phyloP scores from a whole-genome alignment of 2,113 vertebrate species.

The Oryzias celebensis region DNA sequence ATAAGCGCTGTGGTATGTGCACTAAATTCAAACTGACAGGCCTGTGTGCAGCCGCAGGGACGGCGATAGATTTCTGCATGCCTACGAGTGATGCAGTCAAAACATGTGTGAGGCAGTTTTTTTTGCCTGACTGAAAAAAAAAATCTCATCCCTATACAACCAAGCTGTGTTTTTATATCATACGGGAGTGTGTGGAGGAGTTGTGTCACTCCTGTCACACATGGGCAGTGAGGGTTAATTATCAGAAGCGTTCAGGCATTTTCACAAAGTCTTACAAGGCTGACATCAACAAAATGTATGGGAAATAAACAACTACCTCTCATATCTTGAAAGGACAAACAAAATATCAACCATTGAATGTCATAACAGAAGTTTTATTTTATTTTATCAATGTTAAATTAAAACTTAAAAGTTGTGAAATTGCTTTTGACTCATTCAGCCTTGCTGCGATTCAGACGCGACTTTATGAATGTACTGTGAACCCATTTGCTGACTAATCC shows the following conservation, averaged over 20 bases:
- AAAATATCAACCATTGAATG: neutral
- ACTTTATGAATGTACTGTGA: no score
- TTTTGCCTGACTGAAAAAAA: constrained; percentile 15
- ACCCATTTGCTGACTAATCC: no score
- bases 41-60: constrained; percentile 26
- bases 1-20: constrained; percentile 8
- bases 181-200: constrained; percentile 4
- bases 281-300: neutral
- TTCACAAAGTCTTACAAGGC: neutral
- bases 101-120: constrained; percentile 5
- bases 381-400: neutral
- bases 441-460: no score
- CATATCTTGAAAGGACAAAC: neutral
- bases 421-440: neutral
- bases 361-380: neutral
- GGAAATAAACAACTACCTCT: neutral
- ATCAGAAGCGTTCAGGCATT: neutral
- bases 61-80: constrained; percentile 15
- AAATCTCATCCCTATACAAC: constrained; percentile 11
- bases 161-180: neutral
- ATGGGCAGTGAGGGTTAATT: constrained; percentile 15
- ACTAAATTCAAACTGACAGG: constrained; percentile 28
- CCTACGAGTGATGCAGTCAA: constrained; percentile 1
- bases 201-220: constrained; percentile 17
- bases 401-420: no score